These are phyloP conservation scores for Palythoa grandiflora DNA, from an alignment of 92 coral and sea anemone species.

Conservation along the genomic window DNA sequence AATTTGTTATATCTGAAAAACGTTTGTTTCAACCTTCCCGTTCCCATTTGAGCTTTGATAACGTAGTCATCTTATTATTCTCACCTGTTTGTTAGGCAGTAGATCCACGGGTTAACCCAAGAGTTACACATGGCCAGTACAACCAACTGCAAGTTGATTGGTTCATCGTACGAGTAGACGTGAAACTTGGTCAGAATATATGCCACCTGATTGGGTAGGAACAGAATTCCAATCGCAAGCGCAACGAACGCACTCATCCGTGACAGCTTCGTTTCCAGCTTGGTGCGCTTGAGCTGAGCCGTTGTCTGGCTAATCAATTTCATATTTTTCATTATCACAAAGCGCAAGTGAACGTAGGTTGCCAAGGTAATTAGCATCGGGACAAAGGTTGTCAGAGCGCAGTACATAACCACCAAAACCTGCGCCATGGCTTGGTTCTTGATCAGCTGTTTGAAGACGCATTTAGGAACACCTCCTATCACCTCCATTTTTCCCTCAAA, in stretches of 20 bases:
- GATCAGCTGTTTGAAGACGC: slow-evolving; percentile 26
- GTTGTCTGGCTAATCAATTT: neutral
- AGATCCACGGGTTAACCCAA: slow-evolving; percentile 34
- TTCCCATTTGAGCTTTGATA: too few relatives aligned
- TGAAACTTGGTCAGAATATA: slow-evolving; percentile 36
- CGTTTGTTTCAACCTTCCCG: too few relatives aligned
- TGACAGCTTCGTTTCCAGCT: slow-evolving; percentile 10
- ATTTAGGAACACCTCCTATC: slow-evolving; percentile 7
- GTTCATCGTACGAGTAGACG: slow-evolving; percentile 33
- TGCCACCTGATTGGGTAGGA: slow-evolving; percentile 46
- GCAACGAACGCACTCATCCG: slow-evolving; percentile 38
- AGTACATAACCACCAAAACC: slow-evolving; percentile 30
- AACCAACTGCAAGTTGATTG: slow-evolving; percentile 37
- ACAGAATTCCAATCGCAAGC: slow-evolving; percentile 18
- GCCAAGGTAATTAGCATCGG: slow-evolving; percentile 34
- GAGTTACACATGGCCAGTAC: slow-evolving; percentile 34
- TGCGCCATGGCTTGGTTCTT: slow-evolving; percentile 25
- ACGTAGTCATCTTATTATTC: neutral
- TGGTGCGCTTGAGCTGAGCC: slow-evolving; percentile 11
- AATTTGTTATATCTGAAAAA: too few relatives aligned
- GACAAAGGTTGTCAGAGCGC: slow-evolving; percentile 28
- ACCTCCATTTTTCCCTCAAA: slow-evolving; percentile 22
- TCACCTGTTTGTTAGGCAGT: slow-evolving; percentile 28
- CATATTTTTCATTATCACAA: slow-evolving; percentile 4
- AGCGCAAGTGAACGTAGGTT: slow-evolving; percentile 20